Conservation (phyloP, 2,113 vertebrate species). For the Rhinoderma darwinii region DNA sequence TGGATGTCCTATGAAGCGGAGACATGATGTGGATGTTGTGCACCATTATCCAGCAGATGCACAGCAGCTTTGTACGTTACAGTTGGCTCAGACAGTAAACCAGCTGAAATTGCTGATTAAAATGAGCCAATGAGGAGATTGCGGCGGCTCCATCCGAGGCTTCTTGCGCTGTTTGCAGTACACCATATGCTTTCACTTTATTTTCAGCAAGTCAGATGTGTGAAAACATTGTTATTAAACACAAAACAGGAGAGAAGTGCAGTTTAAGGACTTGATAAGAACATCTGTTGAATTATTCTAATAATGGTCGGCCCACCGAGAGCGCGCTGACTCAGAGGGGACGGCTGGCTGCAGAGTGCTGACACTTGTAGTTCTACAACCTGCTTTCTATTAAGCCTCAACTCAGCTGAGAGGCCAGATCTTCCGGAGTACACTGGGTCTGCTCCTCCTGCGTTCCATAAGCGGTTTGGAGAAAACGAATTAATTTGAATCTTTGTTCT, state of each 20-base stretch:
- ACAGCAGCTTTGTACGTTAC: neutral
- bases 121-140: neutral
- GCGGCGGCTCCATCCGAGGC: neutral
- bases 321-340: neutral
- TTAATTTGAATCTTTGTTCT: constrained; percentile 41
- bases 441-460: neutral
- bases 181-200: neutral
- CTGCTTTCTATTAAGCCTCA: neutral
- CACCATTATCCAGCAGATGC: too few species aligned
- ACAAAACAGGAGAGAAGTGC: constrained; percentile 3
- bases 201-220: constrained; percentile 16
- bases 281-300: neutral
- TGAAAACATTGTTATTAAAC: constrained; percentile 42
- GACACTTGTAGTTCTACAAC: constrained; percentile 3
- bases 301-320: neutral
- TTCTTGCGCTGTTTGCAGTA: neutral
- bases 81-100: neutral
- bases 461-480: constrained; percentile 32
- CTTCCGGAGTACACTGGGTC: neutral
- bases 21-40: too few species aligned
- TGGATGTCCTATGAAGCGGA: too few species aligned
- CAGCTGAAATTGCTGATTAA: neutral
- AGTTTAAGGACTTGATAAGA: neutral
- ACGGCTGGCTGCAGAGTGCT: neutral
- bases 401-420: neutral